Conservation (phyloP, 2,113 vertebrate genomes). For the Python bivittatus region DNA sequence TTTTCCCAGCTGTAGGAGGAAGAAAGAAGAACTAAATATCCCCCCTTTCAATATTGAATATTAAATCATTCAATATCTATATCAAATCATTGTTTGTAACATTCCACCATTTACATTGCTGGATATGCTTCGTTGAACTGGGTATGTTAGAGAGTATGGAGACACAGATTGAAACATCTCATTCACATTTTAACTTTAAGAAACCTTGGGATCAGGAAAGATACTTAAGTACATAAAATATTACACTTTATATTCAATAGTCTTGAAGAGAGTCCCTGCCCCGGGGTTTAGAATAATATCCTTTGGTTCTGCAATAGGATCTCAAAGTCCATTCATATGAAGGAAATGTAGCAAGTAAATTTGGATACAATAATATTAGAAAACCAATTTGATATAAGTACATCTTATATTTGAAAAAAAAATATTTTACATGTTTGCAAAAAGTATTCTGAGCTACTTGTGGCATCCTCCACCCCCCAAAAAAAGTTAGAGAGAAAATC, state of each 20-base stretch:
- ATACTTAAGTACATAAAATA: background rate
- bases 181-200: background rate
- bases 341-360: background rate
- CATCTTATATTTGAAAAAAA: background rate
- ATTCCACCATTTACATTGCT: background rate
- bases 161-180: background rate
- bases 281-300: background rate
- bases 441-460: background rate
- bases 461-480: background rate
- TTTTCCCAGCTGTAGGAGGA: background rate
- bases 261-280: background rate
- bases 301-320: background rate
- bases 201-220: background rate
- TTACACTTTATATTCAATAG: background rate
- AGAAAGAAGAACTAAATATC: background rate
- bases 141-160: background rate
- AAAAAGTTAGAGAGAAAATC: background rate
- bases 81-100: background rate
- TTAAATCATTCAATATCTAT: background rate
- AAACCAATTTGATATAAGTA: background rate
- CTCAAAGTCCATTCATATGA: background rate
- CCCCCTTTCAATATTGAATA: background rate
- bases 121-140: background rate
- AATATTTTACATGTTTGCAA: background rate
- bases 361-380: background rate